phyloP scores from a whole-genome alignment of 2,888 invertebrate species.

The Petrolisthes manimaculis region DNA sequence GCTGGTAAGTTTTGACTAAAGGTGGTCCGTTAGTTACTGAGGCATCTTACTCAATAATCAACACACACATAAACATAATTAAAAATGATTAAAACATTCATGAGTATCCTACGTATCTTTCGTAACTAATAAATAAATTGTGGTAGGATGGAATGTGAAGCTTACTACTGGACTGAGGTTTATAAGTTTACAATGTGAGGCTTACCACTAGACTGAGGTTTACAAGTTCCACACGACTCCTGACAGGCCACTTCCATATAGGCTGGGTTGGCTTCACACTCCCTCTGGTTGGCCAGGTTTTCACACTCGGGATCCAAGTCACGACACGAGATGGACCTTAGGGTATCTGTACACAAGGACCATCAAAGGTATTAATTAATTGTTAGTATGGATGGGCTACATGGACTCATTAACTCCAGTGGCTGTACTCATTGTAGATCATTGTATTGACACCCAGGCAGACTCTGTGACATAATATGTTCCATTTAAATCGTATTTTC shows the following conservation, averaged over 20 bases:
- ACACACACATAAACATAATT: neutral
- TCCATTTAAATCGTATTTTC: too few relatives aligned
- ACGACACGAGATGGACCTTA: neutral
- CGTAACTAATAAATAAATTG: neutral
- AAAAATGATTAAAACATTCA: neutral
- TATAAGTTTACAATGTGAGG: neutral
- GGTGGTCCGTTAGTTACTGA: neutral
- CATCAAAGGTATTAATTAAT: neutral
- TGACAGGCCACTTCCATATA: constrained; percentile 37
- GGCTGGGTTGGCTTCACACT: constrained; percentile 37
- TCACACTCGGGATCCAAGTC: constrained; percentile 30
- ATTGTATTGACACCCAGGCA: too few relatives aligned
- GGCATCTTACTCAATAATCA: neutral
- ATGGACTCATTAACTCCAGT: neutral
- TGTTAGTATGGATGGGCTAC: neutral
- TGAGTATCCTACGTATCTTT: neutral
- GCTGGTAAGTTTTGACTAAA: too few relatives aligned
- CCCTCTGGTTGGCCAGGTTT: constrained; percentile 3
- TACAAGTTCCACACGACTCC: constrained; percentile 24
- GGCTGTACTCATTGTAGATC: too few relatives aligned
- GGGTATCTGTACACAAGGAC: neutral
- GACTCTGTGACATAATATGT: too few relatives aligned
- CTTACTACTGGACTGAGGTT: constrained; percentile 32
- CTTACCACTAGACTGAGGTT: constrained; percentile 32
- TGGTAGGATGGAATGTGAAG: neutral